phyloP scores from a whole-genome alignment of 2,113 vertebrate species.

The Taurulus bubalis region DNA sequence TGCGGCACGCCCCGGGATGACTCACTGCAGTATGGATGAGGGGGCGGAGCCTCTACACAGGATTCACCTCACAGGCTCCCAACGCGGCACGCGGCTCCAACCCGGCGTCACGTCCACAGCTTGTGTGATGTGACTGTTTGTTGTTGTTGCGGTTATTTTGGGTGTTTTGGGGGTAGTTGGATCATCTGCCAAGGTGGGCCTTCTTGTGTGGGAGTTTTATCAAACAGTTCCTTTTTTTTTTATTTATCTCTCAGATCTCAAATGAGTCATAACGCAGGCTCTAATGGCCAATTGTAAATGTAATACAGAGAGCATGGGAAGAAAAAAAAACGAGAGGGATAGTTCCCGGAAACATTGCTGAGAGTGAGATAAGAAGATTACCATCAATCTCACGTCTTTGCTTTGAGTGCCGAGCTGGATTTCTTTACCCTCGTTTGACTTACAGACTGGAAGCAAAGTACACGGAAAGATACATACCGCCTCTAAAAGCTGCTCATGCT shows the following conservation, averaged over 20 bases:
- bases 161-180: background rate
- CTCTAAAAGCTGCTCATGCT: background rate
- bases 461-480: background rate
- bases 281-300: conserved; percentile 1
- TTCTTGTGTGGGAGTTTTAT: background rate
- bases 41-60: conserved; percentile 6
- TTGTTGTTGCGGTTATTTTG: background rate
- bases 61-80: conserved; percentile 47
- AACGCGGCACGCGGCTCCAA: background rate
- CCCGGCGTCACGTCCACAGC: conserved; percentile 16
- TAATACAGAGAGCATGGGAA: background rate
- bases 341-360: background rate
- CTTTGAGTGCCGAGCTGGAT: background rate
- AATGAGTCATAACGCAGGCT: conserved; percentile 17
- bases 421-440: background rate
- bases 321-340: background rate
- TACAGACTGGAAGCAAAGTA: background rate
- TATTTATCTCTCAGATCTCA: conserved; percentile 15
- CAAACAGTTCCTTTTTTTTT: background rate
- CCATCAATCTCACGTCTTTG: background rate
- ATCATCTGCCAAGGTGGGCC: conserved; percentile 8
- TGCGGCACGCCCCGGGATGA: conserved; percentile 32
- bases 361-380: background rate
- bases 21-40: conserved; percentile 59
- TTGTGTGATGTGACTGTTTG: conserved; percentile 3